These are phyloP conservation scores for Puffinus mauretanicus DNA, from an alignment of 2,113 vertebrate genomes.

Conservation along the genomic window DNA sequence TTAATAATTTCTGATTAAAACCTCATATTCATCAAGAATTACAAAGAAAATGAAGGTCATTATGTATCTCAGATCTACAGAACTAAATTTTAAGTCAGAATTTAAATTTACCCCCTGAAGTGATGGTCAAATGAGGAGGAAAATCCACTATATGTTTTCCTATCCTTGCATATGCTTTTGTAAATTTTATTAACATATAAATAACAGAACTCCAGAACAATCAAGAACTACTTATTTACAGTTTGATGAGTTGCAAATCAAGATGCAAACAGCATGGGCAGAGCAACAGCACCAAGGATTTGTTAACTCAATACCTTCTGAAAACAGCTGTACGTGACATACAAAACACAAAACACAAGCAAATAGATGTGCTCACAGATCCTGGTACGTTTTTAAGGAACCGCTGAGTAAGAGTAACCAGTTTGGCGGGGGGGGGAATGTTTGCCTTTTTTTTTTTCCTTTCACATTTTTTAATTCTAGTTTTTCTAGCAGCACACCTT, in stretches of 20 bases:
- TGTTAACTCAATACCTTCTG: not conserved
- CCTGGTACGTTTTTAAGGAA: not conserved
- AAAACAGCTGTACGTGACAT: not conserved
- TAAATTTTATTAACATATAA: not conserved
- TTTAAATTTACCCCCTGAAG: not conserved
- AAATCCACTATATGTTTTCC: not conserved
- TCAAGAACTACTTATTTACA: not conserved
- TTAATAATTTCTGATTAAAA: not conserved
- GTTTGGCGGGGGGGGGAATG: fast-evolving
- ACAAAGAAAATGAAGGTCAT: not conserved
- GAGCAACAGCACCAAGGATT: not conserved
- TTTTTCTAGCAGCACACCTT: not conserved
- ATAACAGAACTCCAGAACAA: not conserved
- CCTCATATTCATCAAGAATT: not conserved
- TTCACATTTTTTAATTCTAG: not conserved
- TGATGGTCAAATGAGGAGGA: not conserved
- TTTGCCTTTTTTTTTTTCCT: not conserved
- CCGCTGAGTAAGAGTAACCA: not conserved
- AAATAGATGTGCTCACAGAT: not conserved
- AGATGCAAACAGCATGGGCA: not conserved
- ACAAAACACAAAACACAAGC: not conserved
- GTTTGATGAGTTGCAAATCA: not conserved
- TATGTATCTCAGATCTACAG: not conserved
- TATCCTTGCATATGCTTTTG: not conserved
- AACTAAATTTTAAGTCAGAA: not conserved